Evolutionary conservation across 2,797 vertebrate species (phyloP).

Genomic region (Podarcis lilfordi): DNA sequence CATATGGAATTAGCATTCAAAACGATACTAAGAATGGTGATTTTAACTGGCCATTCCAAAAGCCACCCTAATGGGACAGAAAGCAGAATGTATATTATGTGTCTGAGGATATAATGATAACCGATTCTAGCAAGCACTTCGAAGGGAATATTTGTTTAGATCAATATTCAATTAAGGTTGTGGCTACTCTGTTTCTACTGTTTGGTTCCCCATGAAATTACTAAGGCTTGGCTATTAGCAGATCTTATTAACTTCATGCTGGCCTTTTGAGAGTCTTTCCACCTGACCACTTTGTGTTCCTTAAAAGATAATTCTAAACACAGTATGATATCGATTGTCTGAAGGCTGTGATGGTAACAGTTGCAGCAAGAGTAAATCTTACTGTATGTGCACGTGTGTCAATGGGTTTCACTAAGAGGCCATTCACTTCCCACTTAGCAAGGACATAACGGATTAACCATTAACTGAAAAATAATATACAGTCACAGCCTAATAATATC

Average conservation of each 20-base stretch:
- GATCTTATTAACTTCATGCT: conserved; percentile 77
- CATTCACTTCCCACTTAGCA: conserved; percentile 46
- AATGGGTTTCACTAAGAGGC: conserved; percentile 30
- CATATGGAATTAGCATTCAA: conserved; percentile 38
- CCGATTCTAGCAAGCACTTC: conserved; percentile 67
- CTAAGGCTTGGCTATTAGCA: conserved; percentile 69
- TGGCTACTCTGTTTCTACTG: conserved; percentile 58
- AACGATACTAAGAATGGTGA: conserved; percentile 49
- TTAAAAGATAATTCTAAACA: conserved; percentile 71
- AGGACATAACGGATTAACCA: conserved; percentile 47
- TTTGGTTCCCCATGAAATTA: conserved; percentile 69
- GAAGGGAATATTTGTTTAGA: conserved; percentile 71
- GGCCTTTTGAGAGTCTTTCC: conserved; percentile 65
- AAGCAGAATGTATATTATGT: conserved; percentile 64
- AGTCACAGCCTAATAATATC: no score
- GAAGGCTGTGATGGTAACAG: conserved; percentile 47
- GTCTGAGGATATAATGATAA: conserved; percentile 64
- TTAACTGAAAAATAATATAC: not conserved
- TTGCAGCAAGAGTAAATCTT: conserved; percentile 50
- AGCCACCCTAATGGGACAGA: conserved; percentile 46
- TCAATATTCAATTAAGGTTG: conserved; percentile 76
- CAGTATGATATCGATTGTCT: conserved; percentile 73
- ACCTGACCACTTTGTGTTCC: conserved; percentile 60
- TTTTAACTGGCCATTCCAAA: conserved; percentile 66
- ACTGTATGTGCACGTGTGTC: conserved; percentile 31